Conservation (phyloP, 2,113 vertebrate genomes). For the Numida meleagris region DNA sequence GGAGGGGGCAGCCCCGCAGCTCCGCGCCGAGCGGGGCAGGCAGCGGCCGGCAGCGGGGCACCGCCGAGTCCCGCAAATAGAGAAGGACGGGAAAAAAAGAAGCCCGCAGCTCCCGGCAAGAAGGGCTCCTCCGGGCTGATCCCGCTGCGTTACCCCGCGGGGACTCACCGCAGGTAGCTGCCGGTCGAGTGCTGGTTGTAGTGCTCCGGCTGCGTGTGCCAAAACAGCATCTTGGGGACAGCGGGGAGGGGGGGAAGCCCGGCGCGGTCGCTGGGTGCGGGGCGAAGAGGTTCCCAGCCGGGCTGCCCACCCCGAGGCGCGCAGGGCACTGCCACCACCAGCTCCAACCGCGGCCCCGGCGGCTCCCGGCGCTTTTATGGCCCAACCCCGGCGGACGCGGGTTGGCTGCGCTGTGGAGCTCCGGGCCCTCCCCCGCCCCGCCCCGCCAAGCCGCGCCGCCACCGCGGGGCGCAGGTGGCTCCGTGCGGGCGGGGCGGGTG, state of each 20-base stretch:
- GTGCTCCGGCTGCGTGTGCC: conserved; percentile 91
- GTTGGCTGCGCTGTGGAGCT: not conserved
- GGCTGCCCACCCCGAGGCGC: not conserved
- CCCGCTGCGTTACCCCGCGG: too few relatives aligned
- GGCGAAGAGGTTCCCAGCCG: not conserved
- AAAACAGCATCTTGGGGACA: conserved; percentile 85
- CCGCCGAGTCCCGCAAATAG: too few relatives aligned
- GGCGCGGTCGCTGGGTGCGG: not conserved
- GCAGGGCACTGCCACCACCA: not conserved
- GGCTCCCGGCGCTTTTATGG: conserved; percentile 64
- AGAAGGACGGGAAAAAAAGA: too few relatives aligned
- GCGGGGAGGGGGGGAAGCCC: not conserved
- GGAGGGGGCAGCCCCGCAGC: too few relatives aligned
- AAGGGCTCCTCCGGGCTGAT: too few relatives aligned
- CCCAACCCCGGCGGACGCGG: conserved; percentile 8
- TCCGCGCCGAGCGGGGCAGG: too few relatives aligned
- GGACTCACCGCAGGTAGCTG: conserved; percentile 88
- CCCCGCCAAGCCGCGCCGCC: not conserved
- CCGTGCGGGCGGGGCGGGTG: too few relatives aligned
- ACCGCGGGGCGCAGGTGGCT: not conserved
- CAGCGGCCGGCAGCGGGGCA: too few relatives aligned
- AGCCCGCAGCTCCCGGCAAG: too few relatives aligned
- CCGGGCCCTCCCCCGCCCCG: not conserved
- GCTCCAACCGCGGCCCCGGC: not conserved
- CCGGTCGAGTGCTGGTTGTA: conserved; percentile 86